Conservation (phyloP, 2,888 invertebrate genomes). For the Cyclophora albipunctata region DNA sequence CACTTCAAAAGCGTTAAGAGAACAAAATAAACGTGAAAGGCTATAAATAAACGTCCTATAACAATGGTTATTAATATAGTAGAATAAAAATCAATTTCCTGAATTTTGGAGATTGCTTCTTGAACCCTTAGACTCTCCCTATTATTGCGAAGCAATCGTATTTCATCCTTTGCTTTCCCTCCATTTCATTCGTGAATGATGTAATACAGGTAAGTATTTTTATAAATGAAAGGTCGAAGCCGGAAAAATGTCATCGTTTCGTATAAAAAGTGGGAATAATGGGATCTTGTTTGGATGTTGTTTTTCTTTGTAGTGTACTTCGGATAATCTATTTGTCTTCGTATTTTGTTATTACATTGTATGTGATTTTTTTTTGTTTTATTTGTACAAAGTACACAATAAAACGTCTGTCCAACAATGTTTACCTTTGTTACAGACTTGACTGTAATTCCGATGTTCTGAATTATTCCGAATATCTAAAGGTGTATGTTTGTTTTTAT, state of each 20-base stretch:
- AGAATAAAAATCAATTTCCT: slow-evolving; percentile 13
- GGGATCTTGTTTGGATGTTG: slow-evolving; percentile 14
- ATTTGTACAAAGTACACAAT: too few relatives aligned
- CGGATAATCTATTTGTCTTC: slow-evolving; percentile 5
- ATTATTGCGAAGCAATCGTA: slow-evolving; percentile 21
- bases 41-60: too few relatives aligned
- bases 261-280: slow-evolving; percentile 22
- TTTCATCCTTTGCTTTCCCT: slow-evolving; percentile 22
- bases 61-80: slow-evolving; percentile 1
- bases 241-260: slow-evolving; percentile 22
- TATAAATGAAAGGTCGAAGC: slow-evolving; percentile 21
- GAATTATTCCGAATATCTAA: too few relatives aligned
- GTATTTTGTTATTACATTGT: slow-evolving; percentile 5
- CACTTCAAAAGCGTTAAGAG: too few relatives aligned
- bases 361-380: too few relatives aligned
- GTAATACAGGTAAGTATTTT: slow-evolving; percentile 21
- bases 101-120: slow-evolving; percentile 16
- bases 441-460: too few relatives aligned
- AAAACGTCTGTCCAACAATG: too few relatives aligned
- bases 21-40: too few relatives aligned
- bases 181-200: slow-evolving; percentile 17
- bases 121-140: slow-evolving; percentile 18
- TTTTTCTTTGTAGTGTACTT: slow-evolving; percentile 7
- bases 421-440: too few relatives aligned
- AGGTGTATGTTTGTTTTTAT: too few relatives aligned